Evolutionary conservation across 2,113 vertebrate species (phyloP).

Genomic region (Telmatochromis sp.): DNA sequence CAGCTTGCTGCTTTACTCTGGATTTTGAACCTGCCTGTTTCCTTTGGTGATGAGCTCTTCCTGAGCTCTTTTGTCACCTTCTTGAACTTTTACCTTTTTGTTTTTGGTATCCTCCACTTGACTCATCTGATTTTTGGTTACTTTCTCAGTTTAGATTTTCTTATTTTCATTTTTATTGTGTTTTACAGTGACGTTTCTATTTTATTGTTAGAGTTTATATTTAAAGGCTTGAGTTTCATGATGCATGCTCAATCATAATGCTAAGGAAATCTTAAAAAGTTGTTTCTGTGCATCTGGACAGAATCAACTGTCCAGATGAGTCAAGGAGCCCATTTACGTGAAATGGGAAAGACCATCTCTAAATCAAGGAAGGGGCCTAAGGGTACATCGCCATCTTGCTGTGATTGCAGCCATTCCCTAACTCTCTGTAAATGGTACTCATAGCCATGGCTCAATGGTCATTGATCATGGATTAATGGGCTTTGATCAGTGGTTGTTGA

Average conservation of each 20-base stretch:
- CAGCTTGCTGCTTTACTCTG: not conserved
- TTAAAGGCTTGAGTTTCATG: not conserved
- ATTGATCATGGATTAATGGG: not conserved
- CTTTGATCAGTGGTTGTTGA: not conserved
- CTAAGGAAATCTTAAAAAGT: not conserved
- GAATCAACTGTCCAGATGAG: not conserved
- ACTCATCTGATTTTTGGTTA: not conserved
- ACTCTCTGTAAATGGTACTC: not conserved
- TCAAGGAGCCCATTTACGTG: not conserved
- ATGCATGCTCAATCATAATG: not conserved
- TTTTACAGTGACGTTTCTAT: not conserved
- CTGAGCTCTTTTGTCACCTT: not conserved
- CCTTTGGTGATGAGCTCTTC: not conserved
- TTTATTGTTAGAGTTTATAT: not conserved
- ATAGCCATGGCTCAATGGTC: not conserved
- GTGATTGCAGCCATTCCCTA: accelerated
- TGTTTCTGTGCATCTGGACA: not conserved
- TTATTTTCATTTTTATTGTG: not conserved
- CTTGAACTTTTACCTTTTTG: not conserved
- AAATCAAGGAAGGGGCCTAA: not conserved
- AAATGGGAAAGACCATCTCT: not conserved
- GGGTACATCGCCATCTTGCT: not conserved
- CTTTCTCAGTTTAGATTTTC: accelerated
- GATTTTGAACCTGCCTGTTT: not conserved
- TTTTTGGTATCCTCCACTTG: not conserved